Percentiles rank a stretch among this genome's conserved stretches.
phyloP scores from a whole-genome alignment of 2,888 invertebrate species.

The Drosophila niveifrons region DNA sequence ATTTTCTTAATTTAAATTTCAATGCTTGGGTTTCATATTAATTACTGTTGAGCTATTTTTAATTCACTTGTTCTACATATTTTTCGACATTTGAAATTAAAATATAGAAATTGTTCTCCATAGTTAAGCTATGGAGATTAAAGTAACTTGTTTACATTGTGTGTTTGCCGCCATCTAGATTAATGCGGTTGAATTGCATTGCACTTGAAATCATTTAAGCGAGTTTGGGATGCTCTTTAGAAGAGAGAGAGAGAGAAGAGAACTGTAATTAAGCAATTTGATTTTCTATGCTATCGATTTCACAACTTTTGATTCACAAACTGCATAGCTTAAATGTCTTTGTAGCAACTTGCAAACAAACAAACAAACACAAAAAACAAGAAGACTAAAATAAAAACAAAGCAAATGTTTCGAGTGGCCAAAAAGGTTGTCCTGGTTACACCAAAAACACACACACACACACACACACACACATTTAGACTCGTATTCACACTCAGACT shows the following conservation, averaged over 20 bases:
- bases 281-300: background rate
- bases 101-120: too few relatives aligned
- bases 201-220: background rate
- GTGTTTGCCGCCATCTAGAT: background rate
- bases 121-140: background rate
- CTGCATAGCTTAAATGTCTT: too few relatives aligned
- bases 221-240: background rate
- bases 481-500: background rate
- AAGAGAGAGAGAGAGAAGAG: background rate
- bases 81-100: too few relatives aligned
- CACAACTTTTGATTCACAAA: too few relatives aligned
- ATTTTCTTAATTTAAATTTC: too few relatives aligned
- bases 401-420: background rate
- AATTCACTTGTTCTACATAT: too few relatives aligned
- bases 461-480: too few relatives aligned
- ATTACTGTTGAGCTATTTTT: too few relatives aligned
- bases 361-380: background rate
- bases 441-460: background rate
- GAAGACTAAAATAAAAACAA: background rate
- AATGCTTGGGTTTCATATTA: too few relatives aligned
- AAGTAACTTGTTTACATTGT: background rate
- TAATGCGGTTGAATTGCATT: background rate
- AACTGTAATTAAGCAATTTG: background rate
- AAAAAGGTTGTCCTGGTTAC: slow-evolving; percentile 17
- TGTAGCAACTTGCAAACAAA: too few relatives aligned